Evolutionary conservation across 2,888 invertebrate species (phyloP).

Genomic region (Diarsia dahlii): DNA sequence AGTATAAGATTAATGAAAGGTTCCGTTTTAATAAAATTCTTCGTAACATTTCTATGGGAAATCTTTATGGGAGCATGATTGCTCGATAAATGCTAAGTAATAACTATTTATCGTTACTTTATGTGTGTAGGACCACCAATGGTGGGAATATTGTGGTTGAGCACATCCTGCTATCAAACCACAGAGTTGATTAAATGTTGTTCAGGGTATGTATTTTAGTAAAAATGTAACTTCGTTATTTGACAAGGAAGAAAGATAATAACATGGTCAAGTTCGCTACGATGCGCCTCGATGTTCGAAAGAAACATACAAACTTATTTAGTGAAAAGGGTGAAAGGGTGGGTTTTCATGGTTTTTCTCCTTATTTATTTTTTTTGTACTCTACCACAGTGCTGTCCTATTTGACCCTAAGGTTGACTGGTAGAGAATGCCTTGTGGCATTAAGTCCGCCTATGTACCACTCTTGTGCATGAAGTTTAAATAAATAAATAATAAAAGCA

Average conservation of each 20-base stretch:
- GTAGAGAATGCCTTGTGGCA: too few species aligned
- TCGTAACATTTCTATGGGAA: neutral
- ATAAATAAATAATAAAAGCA: too few species aligned
- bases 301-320: neutral
- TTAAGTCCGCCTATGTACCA: too few species aligned
- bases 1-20: neutral
- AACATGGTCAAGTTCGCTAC: neutral
- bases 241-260: neutral
- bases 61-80: neutral
- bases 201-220: too few species aligned
- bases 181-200: neutral
- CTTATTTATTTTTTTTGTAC: too few species aligned
- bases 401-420: too few species aligned
- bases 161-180: slow-evolving; percentile 24
- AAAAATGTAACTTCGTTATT: neutral
- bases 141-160: slow-evolving; percentile 13
- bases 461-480: too few species aligned
- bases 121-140: slow-evolving; percentile 6
- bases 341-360: too few species aligned
- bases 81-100: slow-evolving; percentile 8
- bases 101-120: slow-evolving; percentile 4
- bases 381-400: too few species aligned
- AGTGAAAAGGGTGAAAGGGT: too few species aligned
- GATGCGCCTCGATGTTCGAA: neutral
- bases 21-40: neutral